Evolutionary conservation across 1,140 invertebrate genomes (phyloP), one percentile per base, ranked within the genome.

Genomic region (Pomacea maculata): DNA sequence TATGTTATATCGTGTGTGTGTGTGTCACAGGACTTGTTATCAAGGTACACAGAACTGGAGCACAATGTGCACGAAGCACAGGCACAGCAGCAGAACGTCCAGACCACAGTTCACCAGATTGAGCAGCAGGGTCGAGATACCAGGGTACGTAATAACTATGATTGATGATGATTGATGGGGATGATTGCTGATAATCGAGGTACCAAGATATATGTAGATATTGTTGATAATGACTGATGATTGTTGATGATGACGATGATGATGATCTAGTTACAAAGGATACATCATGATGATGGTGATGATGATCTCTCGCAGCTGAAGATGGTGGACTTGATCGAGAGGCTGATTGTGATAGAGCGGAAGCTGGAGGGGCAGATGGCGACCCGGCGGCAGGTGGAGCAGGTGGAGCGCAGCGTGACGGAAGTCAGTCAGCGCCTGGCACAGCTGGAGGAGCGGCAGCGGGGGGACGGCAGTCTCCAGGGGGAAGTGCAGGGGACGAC

Each of bases 261-360:
- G 34, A 19, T 52, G 71, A 52, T 8, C 9, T 8, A 45, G 8
- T 1, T 61, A 61, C 11, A 1, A 1, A 45, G 34, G 9, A 6
- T 11, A 61, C 57, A 61, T 11, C 4, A 17, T 14, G 15, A 17
- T 61, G 57, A 61, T 61, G 57, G 9, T 17, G 57, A 11, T 61
- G 57, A 61, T 61, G 29, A 72, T 67, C n/a, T 75, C 82, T 79
- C 15, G 17, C 64, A 85, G 84, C 34, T 84, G 61, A 84, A 82
- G 78, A 81, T 84, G 78, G 84, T 84, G 15, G 75, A 72, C 52
- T 79, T 80, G n/a, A 84, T 81, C 7, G 84, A 85, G 70, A 81
- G 81, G 52, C 71, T 85, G 11, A 84, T 84, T 55, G 80, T 67
- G 19, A 25, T 85, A 15, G 84, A 85, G 63, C 77, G 82, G 61